phyloP scores from a whole-genome alignment of 2,797 vertebrate species.

The Pagetopsis macropterus region DNA sequence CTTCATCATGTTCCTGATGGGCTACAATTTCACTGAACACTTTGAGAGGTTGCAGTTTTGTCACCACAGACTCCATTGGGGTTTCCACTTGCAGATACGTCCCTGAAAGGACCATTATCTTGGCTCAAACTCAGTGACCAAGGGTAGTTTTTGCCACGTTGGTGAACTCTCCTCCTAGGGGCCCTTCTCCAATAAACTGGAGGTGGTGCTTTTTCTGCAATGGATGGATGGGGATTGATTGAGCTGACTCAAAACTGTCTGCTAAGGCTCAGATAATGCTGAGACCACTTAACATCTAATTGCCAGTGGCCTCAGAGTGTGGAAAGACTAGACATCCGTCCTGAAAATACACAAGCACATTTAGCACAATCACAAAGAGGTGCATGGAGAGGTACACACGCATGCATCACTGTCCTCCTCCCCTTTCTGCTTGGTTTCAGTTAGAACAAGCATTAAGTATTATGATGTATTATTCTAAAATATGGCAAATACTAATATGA shows the following conservation, averaged over 20 bases:
- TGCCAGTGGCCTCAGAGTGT: slow-evolving; percentile 39
- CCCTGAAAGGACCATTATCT: slow-evolving; percentile 11
- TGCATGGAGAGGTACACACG: background rate
- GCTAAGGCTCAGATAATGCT: slow-evolving; percentile 73
- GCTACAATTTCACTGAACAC: slow-evolving; percentile 14
- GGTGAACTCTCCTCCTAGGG: slow-evolving; percentile 45
- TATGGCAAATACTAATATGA: background rate
- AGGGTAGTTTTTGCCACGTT: slow-evolving; percentile 44
- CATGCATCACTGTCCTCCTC: background rate
- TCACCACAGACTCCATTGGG: background rate
- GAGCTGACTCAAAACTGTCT: slow-evolving; percentile 75
- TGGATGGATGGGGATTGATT: slow-evolving; percentile 70
- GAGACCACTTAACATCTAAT: slow-evolving; percentile 66
- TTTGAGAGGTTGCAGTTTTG: background rate
- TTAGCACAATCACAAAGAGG: slow-evolving; percentile 36
- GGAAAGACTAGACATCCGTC: slow-evolving; percentile 49
- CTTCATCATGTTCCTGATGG: background rate
- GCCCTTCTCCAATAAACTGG: slow-evolving; percentile 35
- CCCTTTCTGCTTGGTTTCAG: background rate
- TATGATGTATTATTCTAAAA: background rate
- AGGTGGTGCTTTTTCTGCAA: slow-evolving; percentile 50
- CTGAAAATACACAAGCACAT: slow-evolving; percentile 32
- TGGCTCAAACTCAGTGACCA: slow-evolving; percentile 31
- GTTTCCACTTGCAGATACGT: slow-evolving; percentile 4
- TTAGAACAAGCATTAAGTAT: slow-evolving; percentile 11